Base-by-base conservation (phyloP, 2,797 vertebrate genomes). In the Scolopax rusticola region DNA sequence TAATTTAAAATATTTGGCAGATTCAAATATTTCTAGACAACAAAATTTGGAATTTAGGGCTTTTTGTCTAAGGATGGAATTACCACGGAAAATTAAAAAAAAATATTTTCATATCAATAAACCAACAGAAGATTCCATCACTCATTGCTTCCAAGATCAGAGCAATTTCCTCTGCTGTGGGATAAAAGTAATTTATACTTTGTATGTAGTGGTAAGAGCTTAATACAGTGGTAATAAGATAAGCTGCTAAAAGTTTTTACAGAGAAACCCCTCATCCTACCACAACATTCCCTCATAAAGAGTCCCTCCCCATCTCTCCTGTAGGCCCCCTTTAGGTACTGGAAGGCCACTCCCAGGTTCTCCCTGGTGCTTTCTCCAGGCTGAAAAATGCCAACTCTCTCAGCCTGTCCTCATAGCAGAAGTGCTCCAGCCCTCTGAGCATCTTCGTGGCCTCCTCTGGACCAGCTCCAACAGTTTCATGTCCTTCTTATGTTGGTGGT, bases 171-270 rank as follows among this genome's bases (percentile, higher is more conserved):
- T 91, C 33, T 91, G 30, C 54, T 92, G 24, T 75, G 43, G 16
- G 32, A 89, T 24, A 88, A 23, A 25, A 76, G n/a, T 43, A 91
- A 84, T 76, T 96, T 81, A 56, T 68, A 33, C 24, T 87, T 76
- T 45, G 17, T 70, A 17, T 47, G 25, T 23, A 86, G 79, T 76
- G 73, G 6, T 81, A 70, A 94, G 59, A 93, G 59, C 15, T 88
- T 84, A 94, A 86, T 47, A 18, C 13, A 69, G 9, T 56, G 50
- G 91, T 61, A 91, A 91, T 86, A 89, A 93, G 40, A 89, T 86
- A 71, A 91, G 12, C 73, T 93, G 83, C 54, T 91, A 95, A 90
- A 91, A 95, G 45, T 18, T 90, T 91, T 85, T 86, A 56, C n/a
- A 67, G 32, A 69, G 36, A 73, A 94, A 24, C 25, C 17, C 25